A percentile compares a stretch with the other conserved stretches of the same genome.
phyloP scores from a whole-genome alignment of 1,140 invertebrate species.

The Atta texana region DNA sequence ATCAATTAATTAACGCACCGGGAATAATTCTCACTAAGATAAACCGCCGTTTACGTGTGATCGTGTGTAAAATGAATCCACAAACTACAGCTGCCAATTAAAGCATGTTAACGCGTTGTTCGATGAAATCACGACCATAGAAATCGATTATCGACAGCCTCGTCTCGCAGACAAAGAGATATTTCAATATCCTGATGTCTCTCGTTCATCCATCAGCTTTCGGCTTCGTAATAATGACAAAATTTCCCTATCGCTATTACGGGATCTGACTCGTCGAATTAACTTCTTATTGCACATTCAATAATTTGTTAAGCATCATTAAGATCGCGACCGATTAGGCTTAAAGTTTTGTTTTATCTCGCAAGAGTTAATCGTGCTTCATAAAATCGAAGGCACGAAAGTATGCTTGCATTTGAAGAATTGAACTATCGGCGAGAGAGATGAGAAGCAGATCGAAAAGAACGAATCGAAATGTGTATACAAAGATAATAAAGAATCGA shows the following conservation, averaged over 20 bases:
- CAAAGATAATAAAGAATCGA: constrained; percentile 7
- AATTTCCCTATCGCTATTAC: background rate
- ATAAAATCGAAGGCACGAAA: constrained; percentile 14
- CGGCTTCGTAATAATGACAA: constrained; percentile 5
- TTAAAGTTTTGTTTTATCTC: background rate
- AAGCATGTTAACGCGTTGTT: constrained; percentile 8
- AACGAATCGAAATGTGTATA: background rate
- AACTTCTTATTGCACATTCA: background rate
- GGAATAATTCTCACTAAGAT: background rate
- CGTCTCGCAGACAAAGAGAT: background rate
- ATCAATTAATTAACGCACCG: constrained; percentile 18
- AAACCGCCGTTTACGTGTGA: background rate
- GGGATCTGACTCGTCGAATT: constrained; percentile 12
- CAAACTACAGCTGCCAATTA: constrained; percentile 7
- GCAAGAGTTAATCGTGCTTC: background rate
- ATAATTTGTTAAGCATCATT: background rate
- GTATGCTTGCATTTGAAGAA: background rate
- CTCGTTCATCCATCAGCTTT: background rate
- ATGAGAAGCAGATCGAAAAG: background rate
- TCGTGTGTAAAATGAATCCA: constrained; percentile 43
- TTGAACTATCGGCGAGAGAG: background rate
- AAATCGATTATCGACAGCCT: constrained; percentile 53
- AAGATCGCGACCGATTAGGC: background rate
- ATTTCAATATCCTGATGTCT: constrained; percentile 58
- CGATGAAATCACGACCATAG: constrained; percentile 1